Evolutionary conservation across 2,888 invertebrate species (phyloP), one percentile per base, ranked within the genome.

Genomic region (Anoplius nigerrimus): DNA sequence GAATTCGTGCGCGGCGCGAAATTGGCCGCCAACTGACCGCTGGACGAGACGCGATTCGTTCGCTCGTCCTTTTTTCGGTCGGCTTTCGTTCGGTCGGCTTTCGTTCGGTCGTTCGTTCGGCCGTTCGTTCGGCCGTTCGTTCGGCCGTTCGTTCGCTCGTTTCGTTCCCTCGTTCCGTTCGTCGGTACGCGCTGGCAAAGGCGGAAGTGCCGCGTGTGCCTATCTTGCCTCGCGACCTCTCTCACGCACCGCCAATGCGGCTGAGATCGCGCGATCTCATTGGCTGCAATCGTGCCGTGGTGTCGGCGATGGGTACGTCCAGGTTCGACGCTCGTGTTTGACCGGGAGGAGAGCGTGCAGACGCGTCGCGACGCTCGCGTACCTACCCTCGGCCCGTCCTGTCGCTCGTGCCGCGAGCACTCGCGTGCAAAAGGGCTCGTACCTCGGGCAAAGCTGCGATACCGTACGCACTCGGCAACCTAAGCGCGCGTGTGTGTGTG

Each of bases 181-280:
- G 34, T 6, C 6, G 34, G 8, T 34, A 34, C 34, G 43, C 20
- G 43, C 42, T 56, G 58, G 45, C n/a, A 34, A 46, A 46, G 57
- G 65, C 70, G 48, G 60, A 62, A 72, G 62, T 63, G 80, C 75
- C 80, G 79, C 78, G 81, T 80, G 79, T 74, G 66, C 56, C 51
- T 65, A 56, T 63, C 66, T 61, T 70, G 66, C 66, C 78, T 24
- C 63, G 72, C 75, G 80, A 75, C 67, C 78, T 77, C 78, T 78
- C 81, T 80, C 81, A 79, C 79, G 79, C 79, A 79, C 79, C 79
- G 79, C 79, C 79, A 79, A 79, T 79, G 79, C 79, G 79, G 79
- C 80, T 79, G 81, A 81, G 79, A 79, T 81, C 79, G 81, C 76
- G 81, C 79, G 67, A 79, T 81, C 81, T 71, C 76, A 79, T 79